Evolutionary conservation across 1,140 invertebrate species (phyloP), one percentile per base, ranked within the genome.

Genomic region (Dryas iulia): DNA sequence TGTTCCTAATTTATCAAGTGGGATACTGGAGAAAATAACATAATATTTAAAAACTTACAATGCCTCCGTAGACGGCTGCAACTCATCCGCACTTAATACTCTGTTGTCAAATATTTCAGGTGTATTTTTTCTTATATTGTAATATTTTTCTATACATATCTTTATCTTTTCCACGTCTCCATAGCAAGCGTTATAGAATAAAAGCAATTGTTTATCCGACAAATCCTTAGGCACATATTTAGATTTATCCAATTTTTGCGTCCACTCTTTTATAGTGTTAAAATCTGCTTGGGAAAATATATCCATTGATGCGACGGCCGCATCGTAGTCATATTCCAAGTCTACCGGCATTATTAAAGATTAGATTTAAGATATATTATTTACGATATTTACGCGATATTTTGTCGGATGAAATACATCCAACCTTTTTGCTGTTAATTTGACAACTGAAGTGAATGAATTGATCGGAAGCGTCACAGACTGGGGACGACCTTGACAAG

Each of bases 161-260:
- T 93, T 93, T 0, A 92, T 93, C 47, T 85, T 86, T 23, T 93
- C 92, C 4, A 93, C 64, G 28, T 94, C 87, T 26, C 92, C 93
- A 33, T 93, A 90, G 80, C 94, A 95, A 31, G 94, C 94, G 47
- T 94, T 89, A 25, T 94, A 91, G 76, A 95, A 95, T 30, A 94
- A 81, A 0, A 94, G 87, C 11, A 95, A 83, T 71, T 92, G 91
- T 82, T 93, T 91, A 74, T 92, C 83, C 10, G 83, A 78, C 39
- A 93, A 80, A 78, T 91, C 86, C 73, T 90, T 92, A 25, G 92
- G 92, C 52, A 92, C 82, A 73, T 81, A 90, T 86, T 91, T 91
- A 53, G 85, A 83, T 85, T 86, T 88, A 70, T 91, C 89, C 74
- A 89, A 80, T 65, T 74, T 84, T 69, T 84, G 75, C 5, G 79